Base-by-base conservation (phyloP, 2,888 invertebrate species). In the Polymixis flavicincta region DNA sequence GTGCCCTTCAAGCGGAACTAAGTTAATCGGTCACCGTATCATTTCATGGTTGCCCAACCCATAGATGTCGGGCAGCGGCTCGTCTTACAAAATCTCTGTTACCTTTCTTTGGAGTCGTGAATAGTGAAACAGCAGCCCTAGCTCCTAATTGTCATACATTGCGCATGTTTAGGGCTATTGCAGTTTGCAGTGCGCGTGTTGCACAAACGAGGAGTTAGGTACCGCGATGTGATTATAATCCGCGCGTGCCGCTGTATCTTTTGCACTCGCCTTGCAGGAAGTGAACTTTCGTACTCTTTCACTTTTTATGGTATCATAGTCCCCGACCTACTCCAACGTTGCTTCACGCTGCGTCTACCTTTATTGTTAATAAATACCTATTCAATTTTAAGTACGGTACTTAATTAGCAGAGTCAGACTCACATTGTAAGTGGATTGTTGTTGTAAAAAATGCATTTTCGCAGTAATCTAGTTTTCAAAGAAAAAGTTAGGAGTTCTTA, bases 151-250 rank as follows among this genome's bases (percentile, higher is more conserved):
- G 88, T 90, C 90, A 91, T 90, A 92, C 90, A 89, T 92, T 92
- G 93, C 91, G 92, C 91, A 92, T 92, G 93, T 91, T 92, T 90
- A 91, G 93, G 93, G 92, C 93, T 92, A 93, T 93, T 94, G 93
- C 94, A 93, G 94, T 93, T 94, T 94, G 94, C 95, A 93, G 13
- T 94, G 94, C 93, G 92, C 89, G 85, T 87, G 91, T 96, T 95
- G 94, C 95, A 95, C 94, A 95, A 94, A 94, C 94, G 86, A 85
- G 89, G 86, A 87, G 90, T 92, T 93, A 92, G 92, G 92, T 93
- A 92, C 92, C 91, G 90, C 92, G 90, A 80, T 82, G 90, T 90
- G 93, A 94, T 95, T 94, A 93, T 94, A 94, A 94, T 93, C 93
- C 93, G 92, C 93, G 94, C 94, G 93, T 94, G 94, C 92, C 82